These are phyloP conservation scores for Anoplophora glabripennis DNA, from an alignment of 1,140 invertebrate genomes.

Conservation along the genomic window DNA sequence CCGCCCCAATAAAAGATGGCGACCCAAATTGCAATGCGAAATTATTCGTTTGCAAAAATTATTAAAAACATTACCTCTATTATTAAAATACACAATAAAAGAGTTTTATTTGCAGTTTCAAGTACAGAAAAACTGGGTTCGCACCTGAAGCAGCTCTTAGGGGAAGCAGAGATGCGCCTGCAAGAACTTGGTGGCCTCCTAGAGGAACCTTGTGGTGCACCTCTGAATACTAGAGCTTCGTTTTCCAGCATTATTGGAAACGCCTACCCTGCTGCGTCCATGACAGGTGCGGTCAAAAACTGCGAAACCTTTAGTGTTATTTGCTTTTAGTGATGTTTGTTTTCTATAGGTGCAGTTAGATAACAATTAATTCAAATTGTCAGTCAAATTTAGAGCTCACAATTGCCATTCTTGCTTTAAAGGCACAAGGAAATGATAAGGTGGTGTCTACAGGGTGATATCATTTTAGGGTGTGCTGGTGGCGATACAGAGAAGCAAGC, in stretches of 20 bases:
- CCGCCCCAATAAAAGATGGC: too few species aligned
- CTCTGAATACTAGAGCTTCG: constrained; percentile 51
- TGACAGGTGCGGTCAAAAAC: constrained; percentile 39
- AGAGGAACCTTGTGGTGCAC: constrained; percentile 47
- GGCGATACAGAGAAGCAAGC: constrained; percentile 81
- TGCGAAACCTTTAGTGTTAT: not conserved
- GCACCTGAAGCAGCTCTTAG: constrained; percentile 70
- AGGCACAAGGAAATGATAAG: not conserved
- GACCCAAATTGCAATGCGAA: too few species aligned
- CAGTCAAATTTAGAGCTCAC: too few species aligned
- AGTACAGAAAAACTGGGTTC: constrained; percentile 66
- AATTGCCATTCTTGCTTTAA: not conserved
- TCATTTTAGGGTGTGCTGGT: constrained; percentile 59
- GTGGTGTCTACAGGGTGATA: not conserved
- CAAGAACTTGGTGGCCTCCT: constrained; percentile 66
- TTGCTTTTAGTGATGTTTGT: too few species aligned
- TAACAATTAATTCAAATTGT: too few species aligned
- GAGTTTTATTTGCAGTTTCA: constrained; percentile 58
- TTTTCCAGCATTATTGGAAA: constrained; percentile 50
- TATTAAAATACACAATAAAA: too few species aligned
- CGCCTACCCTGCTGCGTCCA: constrained; percentile 44
- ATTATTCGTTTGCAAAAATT: too few species aligned
- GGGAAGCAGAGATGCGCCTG: constrained; percentile 76
- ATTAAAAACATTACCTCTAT: too few species aligned
- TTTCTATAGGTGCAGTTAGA: not conserved